Conservation (phyloP, 92 coral and sea anemone species). For the Pocillopora meandrina region DNA sequence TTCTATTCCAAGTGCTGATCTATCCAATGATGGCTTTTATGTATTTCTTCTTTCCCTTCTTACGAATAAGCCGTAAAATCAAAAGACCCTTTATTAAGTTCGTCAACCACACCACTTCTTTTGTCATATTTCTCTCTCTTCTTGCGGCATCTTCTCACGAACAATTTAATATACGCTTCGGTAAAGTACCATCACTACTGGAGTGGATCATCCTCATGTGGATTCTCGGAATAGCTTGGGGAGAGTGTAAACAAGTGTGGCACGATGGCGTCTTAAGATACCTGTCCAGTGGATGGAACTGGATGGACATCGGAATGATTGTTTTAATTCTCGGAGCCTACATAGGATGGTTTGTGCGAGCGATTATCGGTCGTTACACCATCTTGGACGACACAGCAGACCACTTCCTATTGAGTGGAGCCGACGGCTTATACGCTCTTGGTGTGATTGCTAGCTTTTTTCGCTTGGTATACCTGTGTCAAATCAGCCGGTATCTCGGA, state of each 20-base stretch:
- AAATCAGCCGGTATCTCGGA: conserved; percentile 95
- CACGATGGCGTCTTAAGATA: conserved; percentile 82
- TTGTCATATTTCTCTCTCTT: conserved; percentile 75
- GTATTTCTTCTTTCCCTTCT: conserved; percentile 85
- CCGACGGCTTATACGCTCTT: conserved; percentile 93
- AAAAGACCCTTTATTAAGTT: conserved; percentile 93
- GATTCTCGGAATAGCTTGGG: conserved; percentile 98
- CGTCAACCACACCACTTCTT: conserved; percentile 91
- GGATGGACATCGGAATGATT: conserved; percentile 99
- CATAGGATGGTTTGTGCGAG: conserved; percentile 70
- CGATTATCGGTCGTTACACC: conserved; percentile 23
- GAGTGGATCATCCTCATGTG: conserved; percentile 82
- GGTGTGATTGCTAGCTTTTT: conserved; percentile 96
- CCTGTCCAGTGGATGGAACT: conserved; percentile 96
- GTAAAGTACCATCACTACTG: conserved; percentile 70
- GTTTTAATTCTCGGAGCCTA: conserved; percentile 80
- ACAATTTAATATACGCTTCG: conserved; percentile 70
- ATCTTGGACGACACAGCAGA: conserved; percentile 21
- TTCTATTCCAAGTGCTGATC: conserved; percentile 80
- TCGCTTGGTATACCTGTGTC: conserved; percentile 92
- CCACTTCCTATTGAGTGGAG: conserved; percentile 73
- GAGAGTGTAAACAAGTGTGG: conserved; percentile 91
- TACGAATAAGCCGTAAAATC: conserved; percentile 73
- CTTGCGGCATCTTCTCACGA: conserved; percentile 89
- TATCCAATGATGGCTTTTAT: conserved; percentile 86